Evolutionary conservation across 2,888 invertebrate species (phyloP).

Genomic region (Mesoligia furuncula): DNA sequence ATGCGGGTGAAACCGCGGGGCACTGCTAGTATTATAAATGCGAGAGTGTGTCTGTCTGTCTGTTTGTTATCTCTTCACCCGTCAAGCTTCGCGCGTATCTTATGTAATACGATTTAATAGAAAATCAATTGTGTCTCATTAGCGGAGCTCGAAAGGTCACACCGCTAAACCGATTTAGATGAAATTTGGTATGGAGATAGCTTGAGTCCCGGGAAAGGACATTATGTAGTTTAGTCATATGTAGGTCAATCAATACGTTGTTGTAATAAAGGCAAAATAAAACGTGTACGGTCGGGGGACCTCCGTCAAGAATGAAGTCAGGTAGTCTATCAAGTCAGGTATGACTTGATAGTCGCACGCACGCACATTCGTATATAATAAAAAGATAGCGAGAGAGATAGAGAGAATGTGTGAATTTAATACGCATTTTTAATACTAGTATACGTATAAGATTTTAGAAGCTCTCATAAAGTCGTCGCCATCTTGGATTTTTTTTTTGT

Average conservation of each 20-base stretch:
- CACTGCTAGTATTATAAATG: no score
- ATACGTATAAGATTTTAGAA: neutral
- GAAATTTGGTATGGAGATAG: no score
- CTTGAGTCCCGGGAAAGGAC: no score
- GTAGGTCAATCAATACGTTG: neutral
- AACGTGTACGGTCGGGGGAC: neutral
- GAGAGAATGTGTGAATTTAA: neutral
- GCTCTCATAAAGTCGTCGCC: neutral
- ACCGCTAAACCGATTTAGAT: no score
- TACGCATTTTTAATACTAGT: neutral
- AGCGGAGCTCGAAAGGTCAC: no score
- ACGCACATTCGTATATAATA: neutral
- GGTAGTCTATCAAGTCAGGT: no score
- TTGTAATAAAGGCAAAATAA: slow-evolving; percentile 8
- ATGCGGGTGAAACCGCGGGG: no score
- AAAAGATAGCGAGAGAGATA: neutral
- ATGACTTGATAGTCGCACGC: neutral
- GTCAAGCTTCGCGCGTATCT: no score
- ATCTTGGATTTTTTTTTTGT: neutral
- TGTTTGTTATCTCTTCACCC: no score
- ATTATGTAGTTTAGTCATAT: neutral
- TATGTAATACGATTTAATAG: no score
- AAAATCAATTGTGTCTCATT: no score
- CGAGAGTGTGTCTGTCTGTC: no score
- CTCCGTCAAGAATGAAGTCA: neutral